A percentile compares a stretch with the other conserved stretches of the same genome.
These are phyloP conservation scores for Xiphophorus hellerii DNA, from an alignment of 2,113 vertebrate genomes.

Conservation along the genomic window DNA sequence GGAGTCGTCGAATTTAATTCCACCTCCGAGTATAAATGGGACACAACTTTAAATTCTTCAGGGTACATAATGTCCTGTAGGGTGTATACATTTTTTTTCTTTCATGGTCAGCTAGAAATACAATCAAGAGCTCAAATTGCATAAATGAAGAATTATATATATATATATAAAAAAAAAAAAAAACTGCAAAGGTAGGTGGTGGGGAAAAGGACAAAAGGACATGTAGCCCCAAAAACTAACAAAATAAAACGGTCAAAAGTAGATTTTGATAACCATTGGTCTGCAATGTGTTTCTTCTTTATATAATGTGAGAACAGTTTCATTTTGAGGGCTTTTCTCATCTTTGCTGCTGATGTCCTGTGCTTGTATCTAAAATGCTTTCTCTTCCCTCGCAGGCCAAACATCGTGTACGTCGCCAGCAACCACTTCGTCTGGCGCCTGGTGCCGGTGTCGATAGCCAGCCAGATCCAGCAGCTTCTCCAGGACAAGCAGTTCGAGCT, in stretches of 20 bases:
- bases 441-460: constrained; percentile 94
- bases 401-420: constrained; percentile 97
- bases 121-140: neutral
- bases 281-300: neutral
- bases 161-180: neutral
- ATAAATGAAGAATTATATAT: neutral
- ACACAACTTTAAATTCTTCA: no score
- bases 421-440: constrained; percentile 99
- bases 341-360: neutral
- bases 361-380: constrained; percentile 7
- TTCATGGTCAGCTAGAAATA: no score
- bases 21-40: no score
- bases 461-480: constrained; percentile 95
- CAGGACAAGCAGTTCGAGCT: constrained; percentile 99
- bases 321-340: neutral
- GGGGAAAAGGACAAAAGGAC: neutral
- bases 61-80: no score
- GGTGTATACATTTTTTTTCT: no score
- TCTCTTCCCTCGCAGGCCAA: constrained; percentile 81
- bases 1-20: no score
- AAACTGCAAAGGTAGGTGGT: neutral
- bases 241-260: neutral
- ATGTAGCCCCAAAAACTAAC: neutral
- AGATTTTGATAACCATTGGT: neutral
- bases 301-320: no score